A percentile compares a stretch with the other conserved stretches of the same genome.
Conservation (phyloP, 2,888 invertebrate species). For the Phania funesta region DNA sequence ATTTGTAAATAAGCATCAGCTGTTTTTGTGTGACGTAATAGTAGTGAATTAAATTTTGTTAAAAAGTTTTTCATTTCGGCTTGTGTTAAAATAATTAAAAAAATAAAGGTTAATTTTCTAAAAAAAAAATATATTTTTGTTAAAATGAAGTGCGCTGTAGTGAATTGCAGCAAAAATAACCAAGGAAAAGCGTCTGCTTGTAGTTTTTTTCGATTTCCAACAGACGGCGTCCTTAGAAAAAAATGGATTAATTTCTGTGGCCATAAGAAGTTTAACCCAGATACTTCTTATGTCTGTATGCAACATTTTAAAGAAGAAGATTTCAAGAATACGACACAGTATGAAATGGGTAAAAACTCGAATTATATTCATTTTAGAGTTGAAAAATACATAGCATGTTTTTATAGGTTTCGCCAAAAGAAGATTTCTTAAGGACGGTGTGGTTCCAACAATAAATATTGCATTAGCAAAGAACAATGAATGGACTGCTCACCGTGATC, state of each 20-base stretch:
- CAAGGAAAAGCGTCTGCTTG: background rate
- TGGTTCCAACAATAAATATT: constrained; percentile 3
- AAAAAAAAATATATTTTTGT: background rate
- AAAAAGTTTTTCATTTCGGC: too few species aligned
- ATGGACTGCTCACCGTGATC: background rate
- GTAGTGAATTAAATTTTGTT: too few species aligned
- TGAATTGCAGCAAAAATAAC: constrained; percentile 6
- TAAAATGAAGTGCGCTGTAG: constrained; percentile 10
- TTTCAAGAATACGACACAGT: too few species aligned
- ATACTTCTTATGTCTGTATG: background rate
- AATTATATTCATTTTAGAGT: too few species aligned
- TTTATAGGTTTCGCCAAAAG: constrained; percentile 1
- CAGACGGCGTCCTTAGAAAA: background rate
- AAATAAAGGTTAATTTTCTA: too few species aligned
- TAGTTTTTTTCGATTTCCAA: constrained; percentile 20
- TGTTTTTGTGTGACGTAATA: too few species aligned
- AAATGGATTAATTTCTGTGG: constrained; percentile 19
- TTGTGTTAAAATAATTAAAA: too few species aligned
- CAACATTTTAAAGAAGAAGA: constrained; percentile 7
- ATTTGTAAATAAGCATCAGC: too few species aligned
- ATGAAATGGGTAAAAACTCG: too few species aligned
- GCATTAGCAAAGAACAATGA: background rate
- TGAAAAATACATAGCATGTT: too few species aligned
- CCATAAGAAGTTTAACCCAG: background rate
- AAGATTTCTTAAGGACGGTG: background rate